phyloP scores from a whole-genome alignment of 1,140 invertebrate genomes.

The Trachelipus rathkii region DNA sequence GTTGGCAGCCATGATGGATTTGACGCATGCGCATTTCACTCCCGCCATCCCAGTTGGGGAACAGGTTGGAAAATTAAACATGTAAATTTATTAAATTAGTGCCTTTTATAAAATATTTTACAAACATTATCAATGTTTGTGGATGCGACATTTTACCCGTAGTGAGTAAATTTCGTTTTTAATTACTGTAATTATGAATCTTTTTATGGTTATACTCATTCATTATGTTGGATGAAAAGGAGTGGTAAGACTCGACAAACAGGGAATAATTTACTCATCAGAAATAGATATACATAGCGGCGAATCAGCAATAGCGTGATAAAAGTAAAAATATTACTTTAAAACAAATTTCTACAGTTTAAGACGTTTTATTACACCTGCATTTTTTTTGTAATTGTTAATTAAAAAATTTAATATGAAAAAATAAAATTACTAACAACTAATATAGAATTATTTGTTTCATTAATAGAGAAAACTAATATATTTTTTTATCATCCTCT shows the following conservation, averaged over 20 bases:
- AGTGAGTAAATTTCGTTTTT: slow-evolving; percentile 3
- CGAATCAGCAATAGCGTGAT: slow-evolving; percentile 6
- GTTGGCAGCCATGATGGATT: not conserved
- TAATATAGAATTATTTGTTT: too few relatives aligned
- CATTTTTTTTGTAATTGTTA: too few relatives aligned
- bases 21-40: slow-evolving; percentile 8
- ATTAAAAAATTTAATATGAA: too few relatives aligned
- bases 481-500: not conserved
- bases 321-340: not conserved
- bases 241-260: not conserved
- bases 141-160: not conserved
- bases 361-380: not conserved
- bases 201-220: not conserved
- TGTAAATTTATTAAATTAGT: slow-evolving; percentile 12
- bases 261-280: not conserved
- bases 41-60: slow-evolving; percentile 2
- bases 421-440: too few relatives aligned
- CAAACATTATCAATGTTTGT: slow-evolving; percentile 10
- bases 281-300: slow-evolving; percentile 1
- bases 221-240: not conserved
- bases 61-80: slow-evolving; percentile 4
- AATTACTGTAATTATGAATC: not conserved
- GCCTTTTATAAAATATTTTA: slow-evolving; percentile 2
- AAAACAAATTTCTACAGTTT: not conserved
- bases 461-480: not conserved